phyloP scores from a whole-genome alignment of 2,113 vertebrate genomes.

The Glaucomys volans region DNA sequence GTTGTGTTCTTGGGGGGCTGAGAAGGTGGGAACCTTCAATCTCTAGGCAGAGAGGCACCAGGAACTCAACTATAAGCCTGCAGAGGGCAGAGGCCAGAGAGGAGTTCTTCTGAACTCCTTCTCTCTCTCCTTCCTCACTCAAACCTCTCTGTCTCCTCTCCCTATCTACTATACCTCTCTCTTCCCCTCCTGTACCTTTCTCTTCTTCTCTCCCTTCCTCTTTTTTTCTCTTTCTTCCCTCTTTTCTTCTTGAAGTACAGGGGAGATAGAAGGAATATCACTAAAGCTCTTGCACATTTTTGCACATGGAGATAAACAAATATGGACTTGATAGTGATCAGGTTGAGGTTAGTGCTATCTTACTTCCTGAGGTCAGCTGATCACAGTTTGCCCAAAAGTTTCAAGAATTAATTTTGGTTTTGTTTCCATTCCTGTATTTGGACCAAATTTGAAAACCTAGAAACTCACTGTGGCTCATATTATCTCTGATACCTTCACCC shows the following conservation, averaged over 20 bases:
- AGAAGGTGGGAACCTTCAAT: background rate
- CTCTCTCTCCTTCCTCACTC: no score
- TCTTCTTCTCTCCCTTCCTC: accelerated
- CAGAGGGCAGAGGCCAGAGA: background rate
- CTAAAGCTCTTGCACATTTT: background rate
- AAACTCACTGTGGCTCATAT: background rate
- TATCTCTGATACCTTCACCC: background rate
- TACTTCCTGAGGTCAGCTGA: background rate
- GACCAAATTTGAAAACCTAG: background rate
- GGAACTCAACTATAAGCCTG: background rate
- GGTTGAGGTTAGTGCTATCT: background rate
- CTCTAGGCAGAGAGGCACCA: background rate
- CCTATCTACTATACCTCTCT: accelerated
- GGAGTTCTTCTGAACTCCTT: background rate
- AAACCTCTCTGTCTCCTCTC: background rate
- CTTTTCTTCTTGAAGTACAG: background rate
- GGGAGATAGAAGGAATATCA: background rate
- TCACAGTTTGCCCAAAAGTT: background rate
- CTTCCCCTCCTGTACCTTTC: accelerated
- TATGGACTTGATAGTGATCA: background rate
- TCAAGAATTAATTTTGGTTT: background rate
- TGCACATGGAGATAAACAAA: background rate
- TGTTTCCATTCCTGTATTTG: background rate
- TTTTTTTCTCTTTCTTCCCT: background rate
- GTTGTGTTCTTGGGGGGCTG: background rate